Percentiles rank a stretch among this genome's conserved stretches.
Evolutionary conservation across 2,113 vertebrate species (phyloP).

Genomic region (Aplodontia rufa): DNA sequence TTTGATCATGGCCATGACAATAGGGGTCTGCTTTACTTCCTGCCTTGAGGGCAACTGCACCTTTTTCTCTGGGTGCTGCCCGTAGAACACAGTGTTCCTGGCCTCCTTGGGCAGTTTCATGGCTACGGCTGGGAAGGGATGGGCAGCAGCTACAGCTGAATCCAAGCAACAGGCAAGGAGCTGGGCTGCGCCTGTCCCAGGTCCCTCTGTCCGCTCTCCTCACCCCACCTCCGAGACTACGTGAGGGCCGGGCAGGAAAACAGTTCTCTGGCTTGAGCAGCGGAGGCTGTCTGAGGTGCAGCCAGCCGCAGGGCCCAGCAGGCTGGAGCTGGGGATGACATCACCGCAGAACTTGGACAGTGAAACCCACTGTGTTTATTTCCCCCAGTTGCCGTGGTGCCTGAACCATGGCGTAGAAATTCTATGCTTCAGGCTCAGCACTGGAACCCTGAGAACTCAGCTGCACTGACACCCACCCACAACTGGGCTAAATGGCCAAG

Average conservation of each 20-base stretch:
- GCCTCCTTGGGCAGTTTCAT: constrained; percentile 44
- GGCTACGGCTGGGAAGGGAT: background rate
- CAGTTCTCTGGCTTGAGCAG: background rate
- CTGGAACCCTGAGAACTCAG: background rate
- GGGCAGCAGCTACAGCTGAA: background rate
- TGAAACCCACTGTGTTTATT: constrained; percentile 61
- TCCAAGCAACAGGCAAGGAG: background rate
- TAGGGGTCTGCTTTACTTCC: constrained; percentile 66
- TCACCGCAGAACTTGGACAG: constrained; percentile 51
- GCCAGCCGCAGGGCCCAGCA: background rate
- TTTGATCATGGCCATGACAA: constrained; percentile 58
- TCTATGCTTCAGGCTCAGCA: background rate
- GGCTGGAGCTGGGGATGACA: constrained; percentile 27
- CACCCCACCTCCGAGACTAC: rapidly evolving
- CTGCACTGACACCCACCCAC: background rate
- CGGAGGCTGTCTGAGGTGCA: background rate
- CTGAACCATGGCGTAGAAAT: background rate
- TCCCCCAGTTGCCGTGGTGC: constrained; percentile 59
- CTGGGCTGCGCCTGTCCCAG: background rate
- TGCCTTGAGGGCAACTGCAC: background rate
- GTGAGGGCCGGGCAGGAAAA: background rate
- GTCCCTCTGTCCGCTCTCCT: background rate
- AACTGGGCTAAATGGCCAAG: background rate
- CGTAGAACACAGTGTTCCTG: background rate
- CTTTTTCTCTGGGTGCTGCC: constrained; percentile 26